Evolutionary conservation across 2,113 vertebrate genomes (phyloP).

Genomic region (Lophotis ruficrista): DNA sequence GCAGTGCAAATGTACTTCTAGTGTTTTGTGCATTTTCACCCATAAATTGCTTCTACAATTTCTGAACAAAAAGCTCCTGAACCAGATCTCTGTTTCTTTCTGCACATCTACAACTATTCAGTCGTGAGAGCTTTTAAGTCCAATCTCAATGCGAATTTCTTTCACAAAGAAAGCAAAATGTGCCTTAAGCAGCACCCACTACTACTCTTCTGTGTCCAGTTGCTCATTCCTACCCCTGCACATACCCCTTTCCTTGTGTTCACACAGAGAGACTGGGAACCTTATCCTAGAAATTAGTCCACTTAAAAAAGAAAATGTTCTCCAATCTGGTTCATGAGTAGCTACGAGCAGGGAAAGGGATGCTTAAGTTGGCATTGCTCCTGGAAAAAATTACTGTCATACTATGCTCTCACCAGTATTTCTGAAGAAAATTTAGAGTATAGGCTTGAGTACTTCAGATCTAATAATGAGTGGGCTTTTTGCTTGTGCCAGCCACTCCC

Average conservation of each 20-base stretch:
- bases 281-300: background rate
- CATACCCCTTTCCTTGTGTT: background rate
- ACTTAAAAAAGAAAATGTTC: background rate
- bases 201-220: background rate
- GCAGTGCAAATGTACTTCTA: background rate
- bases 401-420: background rate
- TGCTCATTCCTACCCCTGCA: background rate
- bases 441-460: background rate
- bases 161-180: background rate
- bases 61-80: background rate
- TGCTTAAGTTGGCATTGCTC: background rate
- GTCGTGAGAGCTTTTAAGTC: background rate
- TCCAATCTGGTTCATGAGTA: background rate
- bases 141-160: background rate
- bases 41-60: background rate
- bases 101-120: background rate
- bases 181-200: background rate
- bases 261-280: background rate
- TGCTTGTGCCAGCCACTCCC: background rate
- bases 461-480: background rate
- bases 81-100: background rate
- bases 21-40: background rate
- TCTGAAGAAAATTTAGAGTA: background rate
- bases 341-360: background rate
- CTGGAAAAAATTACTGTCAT: conserved; percentile 11